Conservation (phyloP, 2,888 invertebrate species). For the Hydrotaea diabolus region DNA sequence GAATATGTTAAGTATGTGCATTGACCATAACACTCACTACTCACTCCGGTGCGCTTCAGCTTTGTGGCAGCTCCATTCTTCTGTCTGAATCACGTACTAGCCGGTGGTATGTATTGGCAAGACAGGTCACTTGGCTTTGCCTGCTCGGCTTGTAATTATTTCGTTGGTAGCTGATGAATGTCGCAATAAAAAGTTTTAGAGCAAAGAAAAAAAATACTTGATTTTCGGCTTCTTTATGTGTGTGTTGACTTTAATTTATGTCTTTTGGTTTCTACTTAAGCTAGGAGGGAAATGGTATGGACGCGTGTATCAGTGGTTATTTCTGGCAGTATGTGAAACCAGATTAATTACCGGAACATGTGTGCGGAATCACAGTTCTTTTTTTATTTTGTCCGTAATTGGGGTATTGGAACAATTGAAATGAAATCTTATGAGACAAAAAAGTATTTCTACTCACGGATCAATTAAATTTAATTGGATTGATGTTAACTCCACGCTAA, state of each 20-base stretch:
- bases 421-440: neutral
- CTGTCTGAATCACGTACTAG: constrained; percentile 44
- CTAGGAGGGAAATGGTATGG: neutral
- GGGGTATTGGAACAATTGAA: constrained; percentile 45
- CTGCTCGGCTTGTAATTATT: neutral
- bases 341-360: constrained; percentile 65
- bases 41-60: constrained; percentile 15
- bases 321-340: constrained; percentile 49
- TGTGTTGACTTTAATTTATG: constrained; percentile 52
- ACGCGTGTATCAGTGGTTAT: neutral
- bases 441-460: neutral
- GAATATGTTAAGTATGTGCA: constrained; percentile 43
- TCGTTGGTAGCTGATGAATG: constrained; percentile 43
- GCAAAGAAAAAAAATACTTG: constrained; percentile 14
- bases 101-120: neutral
- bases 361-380: constrained; percentile 19
- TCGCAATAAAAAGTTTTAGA: constrained; percentile 49
- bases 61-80: constrained; percentile 35
- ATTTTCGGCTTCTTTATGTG: constrained; percentile 39
- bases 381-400: constrained; percentile 19
- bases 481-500: neutral
- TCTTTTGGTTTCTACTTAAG: neutral
- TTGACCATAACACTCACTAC: constrained; percentile 42
- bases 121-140: constrained; percentile 33
- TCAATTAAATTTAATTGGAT: neutral